These are phyloP conservation scores for Odontesthes bonariensis DNA, from an alignment of 2,113 vertebrate genomes.

Conservation along the genomic window DNA sequence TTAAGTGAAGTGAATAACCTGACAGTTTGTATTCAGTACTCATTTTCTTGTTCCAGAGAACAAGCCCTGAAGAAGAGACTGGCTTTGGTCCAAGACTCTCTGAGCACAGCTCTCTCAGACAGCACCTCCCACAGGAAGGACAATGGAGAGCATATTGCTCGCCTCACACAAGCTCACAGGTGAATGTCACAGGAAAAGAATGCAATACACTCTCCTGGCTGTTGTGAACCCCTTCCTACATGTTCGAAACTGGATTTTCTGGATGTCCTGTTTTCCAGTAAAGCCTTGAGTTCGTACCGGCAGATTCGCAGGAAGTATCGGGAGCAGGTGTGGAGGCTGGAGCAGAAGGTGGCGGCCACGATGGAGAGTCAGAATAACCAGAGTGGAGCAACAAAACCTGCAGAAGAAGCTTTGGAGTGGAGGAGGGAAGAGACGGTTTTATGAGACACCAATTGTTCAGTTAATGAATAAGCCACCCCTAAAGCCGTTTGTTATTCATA, in stretches of 20 bases:
- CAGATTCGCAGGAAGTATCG: constrained; percentile 86
- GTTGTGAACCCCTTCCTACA: background rate
- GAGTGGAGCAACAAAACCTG: constrained; percentile 62
- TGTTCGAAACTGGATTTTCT: background rate
- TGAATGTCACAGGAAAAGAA: constrained; percentile 46
- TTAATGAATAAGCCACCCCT: background rate
- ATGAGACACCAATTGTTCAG: constrained; percentile 45
- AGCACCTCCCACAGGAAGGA: constrained; percentile 72
- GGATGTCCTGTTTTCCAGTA: constrained; percentile 71
- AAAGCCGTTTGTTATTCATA: background rate
- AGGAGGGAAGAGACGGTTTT: constrained; percentile 72
- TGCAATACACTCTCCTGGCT: background rate
- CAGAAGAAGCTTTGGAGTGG: constrained; percentile 70
- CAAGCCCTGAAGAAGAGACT: constrained; percentile 78
- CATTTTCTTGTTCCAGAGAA: constrained; percentile 71
- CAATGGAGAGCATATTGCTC: constrained; percentile 77
- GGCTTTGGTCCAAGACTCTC: constrained; percentile 75
- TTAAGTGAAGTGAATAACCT: background rate
- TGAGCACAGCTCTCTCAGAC: constrained; percentile 80
- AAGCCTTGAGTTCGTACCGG: constrained; percentile 83
- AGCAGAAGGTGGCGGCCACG: constrained; percentile 82
- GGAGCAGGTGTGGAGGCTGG: constrained; percentile 85
- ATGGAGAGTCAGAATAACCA: constrained; percentile 78
- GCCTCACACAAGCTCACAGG: constrained; percentile 88
- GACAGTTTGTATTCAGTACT: background rate